Evolutionary conservation across 2,113 vertebrate genomes (phyloP), one percentile per base, ranked within the genome.

Genomic region (Typhlomys cinereus): DNA sequence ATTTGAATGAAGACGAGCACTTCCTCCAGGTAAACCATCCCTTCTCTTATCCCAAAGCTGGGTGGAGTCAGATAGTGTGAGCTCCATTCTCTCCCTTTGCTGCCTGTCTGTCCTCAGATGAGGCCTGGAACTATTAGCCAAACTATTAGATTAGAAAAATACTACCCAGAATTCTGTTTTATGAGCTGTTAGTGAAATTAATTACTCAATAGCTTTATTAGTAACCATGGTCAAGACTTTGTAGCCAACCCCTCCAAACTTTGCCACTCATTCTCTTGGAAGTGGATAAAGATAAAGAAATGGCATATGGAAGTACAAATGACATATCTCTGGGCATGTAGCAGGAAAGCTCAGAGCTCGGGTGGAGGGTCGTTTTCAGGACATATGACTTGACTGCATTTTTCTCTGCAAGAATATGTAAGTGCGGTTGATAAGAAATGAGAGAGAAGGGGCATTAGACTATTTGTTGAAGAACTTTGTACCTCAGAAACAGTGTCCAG

Each of bases 341-440:
- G 7, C 84, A 91, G 13, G 10, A 46, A 64, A 78, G 27, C 62
- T 27, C 23, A 61, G 25, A 74, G 31, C 64, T 93, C 7, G 34
- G 54, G 80, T 80, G 84, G 67, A 91, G 44, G 62, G 31, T 44
- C 29, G 2, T 52, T 86, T 94, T 85, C 81, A 70, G 34, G 62
- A 31, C 71, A 4, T 69, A 12, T 89, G 48, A 88, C 15, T 70
- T 94, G 27, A 64, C 1, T 86, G 20, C 20, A 29, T 39, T 20
- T 69, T 84, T 88, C 69, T 87, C 69, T 82, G 14, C 79, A 79
- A 44, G 50, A 82, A 67, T 85, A 34, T 64, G 21, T 14, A 71
- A 84, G 87, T 87, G 78, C 23, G 59, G n/a, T 29, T 75, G 44
- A 57, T 50, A 73, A 70, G 46, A 73, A 95, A 90, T 66, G 67